These are phyloP conservation scores for Drosophila obscura DNA, from an alignment of 1,140 invertebrate genomes.

Conservation along the genomic window DNA sequence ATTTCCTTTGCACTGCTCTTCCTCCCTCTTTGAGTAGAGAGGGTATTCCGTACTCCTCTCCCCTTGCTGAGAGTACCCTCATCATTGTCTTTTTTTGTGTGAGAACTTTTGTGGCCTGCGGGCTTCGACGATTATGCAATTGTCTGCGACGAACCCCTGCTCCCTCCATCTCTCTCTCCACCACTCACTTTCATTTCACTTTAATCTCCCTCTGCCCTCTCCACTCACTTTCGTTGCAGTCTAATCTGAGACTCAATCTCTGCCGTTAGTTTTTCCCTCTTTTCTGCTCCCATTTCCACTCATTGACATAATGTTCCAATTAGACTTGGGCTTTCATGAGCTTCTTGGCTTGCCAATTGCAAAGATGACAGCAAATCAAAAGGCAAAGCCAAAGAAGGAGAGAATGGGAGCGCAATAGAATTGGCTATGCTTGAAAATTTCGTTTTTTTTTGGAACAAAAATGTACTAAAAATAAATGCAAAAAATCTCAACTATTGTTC, in stretches of 20 bases:
- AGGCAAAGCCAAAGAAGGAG: background rate
- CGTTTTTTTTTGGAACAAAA: conserved; percentile 29
- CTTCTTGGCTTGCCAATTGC: conserved; percentile 40
- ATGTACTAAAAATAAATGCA: conserved; percentile 39
- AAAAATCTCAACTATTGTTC: conserved; percentile 53
- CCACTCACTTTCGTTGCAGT: conserved; percentile 31
- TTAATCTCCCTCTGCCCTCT: conserved; percentile 16
- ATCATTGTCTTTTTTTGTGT: conserved; percentile 38
- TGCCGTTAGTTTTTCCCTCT: conserved; percentile 1
- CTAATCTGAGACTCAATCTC: conserved; percentile 60
- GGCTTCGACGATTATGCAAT: conserved; percentile 57
- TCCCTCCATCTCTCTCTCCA: background rate
- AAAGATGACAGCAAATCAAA: conserved; percentile 44
- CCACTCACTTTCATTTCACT: conserved; percentile 50
- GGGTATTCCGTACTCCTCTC: no score
- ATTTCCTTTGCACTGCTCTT: conserved; percentile 17
- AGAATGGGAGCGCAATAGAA: conserved; percentile 13
- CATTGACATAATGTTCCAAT: conserved; percentile 42
- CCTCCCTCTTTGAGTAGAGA: no score
- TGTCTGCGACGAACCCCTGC: conserved; percentile 13
- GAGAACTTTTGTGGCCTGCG: conserved; percentile 49
- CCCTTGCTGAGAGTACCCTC: background rate
- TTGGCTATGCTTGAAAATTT: conserved; percentile 46
- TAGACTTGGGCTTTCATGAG: conserved; percentile 45
- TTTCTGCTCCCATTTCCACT: conserved; percentile 39